Percentiles rank a stretch among this genome's conserved stretches.
Evolutionary conservation across 2,888 invertebrate species (phyloP).

Genomic region (Drosophila hawaiiensis): DNA sequence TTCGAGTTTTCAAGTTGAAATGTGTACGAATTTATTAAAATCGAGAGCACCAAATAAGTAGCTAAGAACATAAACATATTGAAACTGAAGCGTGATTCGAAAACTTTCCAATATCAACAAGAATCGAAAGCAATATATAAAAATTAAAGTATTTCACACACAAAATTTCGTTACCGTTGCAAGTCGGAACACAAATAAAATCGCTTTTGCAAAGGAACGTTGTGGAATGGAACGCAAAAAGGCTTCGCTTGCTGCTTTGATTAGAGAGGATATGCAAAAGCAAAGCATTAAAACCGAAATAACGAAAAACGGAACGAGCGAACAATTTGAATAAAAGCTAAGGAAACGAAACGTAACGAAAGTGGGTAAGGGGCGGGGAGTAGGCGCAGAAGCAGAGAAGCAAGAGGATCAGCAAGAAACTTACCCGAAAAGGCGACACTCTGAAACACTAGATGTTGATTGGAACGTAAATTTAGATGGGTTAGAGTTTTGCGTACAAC

Average conservation of each 20-base stretch:
- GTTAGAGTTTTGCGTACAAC: slow-evolving; percentile 84
- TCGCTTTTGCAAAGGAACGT: neutral
- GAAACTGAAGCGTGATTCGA: neutral
- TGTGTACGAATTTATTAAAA: neutral
- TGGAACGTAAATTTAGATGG: slow-evolving; percentile 84
- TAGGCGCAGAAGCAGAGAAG: slow-evolving; percentile 3
- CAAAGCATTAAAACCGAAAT: slow-evolving; percentile 5
- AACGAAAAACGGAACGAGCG: slow-evolving; percentile 1
- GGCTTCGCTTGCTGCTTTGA: neutral
- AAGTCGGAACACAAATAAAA: neutral
- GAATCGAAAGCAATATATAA: neutral
- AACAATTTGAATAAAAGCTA: neutral
- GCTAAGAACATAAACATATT: neutral
- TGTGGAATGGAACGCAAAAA: neutral
- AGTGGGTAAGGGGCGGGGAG: neutral
- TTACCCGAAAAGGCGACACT: slow-evolving; percentile 98
- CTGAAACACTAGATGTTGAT: slow-evolving; percentile 93
- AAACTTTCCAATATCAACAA: neutral
- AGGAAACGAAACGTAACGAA: slow-evolving; percentile 19
- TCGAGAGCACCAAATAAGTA: neutral
- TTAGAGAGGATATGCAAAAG: slow-evolving; percentile 7
- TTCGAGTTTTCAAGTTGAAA: neutral
- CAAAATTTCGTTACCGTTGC: neutral
- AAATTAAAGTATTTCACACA: neutral
- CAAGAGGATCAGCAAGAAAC: slow-evolving; percentile 80